These are phyloP conservation scores for Rhinophrynus dorsalis DNA, from an alignment of 2,797 vertebrate genomes.

Conservation along the genomic window DNA sequence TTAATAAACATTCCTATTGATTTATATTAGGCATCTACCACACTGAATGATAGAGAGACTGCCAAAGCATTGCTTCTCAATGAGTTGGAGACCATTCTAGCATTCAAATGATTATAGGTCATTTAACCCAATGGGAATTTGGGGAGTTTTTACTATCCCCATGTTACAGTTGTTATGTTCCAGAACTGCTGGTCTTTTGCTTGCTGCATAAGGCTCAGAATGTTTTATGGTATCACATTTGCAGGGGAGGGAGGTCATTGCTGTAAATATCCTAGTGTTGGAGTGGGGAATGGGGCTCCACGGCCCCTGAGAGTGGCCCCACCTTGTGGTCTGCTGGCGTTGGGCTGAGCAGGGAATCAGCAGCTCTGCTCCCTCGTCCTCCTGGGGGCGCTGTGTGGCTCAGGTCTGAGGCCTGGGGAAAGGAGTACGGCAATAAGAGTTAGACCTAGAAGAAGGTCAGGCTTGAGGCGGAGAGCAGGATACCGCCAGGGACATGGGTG, in stretches of 20 bases:
- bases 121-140: no score
- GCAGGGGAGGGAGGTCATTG: slow-evolving; percentile 10
- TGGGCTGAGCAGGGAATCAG: slow-evolving; percentile 79
- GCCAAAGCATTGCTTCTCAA: no score
- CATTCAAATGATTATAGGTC: no score
- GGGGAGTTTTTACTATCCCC: no score
- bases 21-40: no score
- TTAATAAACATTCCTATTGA: no score
- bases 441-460: slow-evolving; percentile 46
- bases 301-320: slow-evolving; percentile 71
- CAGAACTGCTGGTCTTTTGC: no score
- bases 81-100: no score
- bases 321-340: slow-evolving; percentile 90
- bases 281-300: slow-evolving; percentile 33
- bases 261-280: slow-evolving; percentile 12
- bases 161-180: no score
- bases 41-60: no score
- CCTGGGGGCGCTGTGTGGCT: slow-evolving; percentile 78
- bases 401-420: slow-evolving; percentile 70
- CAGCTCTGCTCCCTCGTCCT: slow-evolving; percentile 90
- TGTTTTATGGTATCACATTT: not conserved
- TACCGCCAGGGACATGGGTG: slow-evolving; percentile 35
- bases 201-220: no score
- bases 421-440: slow-evolving; percentile 67
- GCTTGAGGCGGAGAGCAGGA: slow-evolving; percentile 26